phyloP scores from a whole-genome alignment of 2,113 vertebrate genomes.

The Cromileptes altivelis region DNA sequence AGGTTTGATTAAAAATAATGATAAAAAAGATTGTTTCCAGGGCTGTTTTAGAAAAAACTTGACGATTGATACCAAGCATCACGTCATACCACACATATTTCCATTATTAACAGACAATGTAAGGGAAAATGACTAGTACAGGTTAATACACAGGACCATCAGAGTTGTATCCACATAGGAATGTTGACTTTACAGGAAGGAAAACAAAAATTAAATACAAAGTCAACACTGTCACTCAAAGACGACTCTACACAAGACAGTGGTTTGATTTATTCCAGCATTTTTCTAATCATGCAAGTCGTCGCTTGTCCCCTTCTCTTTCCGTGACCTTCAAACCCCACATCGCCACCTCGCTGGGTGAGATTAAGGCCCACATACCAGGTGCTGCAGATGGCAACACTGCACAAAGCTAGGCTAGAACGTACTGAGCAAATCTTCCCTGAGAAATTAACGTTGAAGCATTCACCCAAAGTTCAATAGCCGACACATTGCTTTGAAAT shows the following conservation, averaged over 20 bases:
- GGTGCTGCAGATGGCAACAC: constrained; percentile 30
- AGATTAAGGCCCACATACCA: constrained; percentile 36
- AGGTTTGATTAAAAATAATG: constrained; percentile 52
- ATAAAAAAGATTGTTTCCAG: constrained; percentile 65
- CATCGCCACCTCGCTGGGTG: constrained; percentile 3
- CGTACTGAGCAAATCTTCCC: constrained; percentile 73
- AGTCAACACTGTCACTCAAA: constrained; percentile 13
- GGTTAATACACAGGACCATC: constrained; percentile 64
- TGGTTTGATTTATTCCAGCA: constrained; percentile 51
- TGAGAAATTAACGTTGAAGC: constrained; percentile 74
- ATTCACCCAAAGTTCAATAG: constrained; percentile 43
- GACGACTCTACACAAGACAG: constrained; percentile 25
- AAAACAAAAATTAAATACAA: constrained; percentile 17
- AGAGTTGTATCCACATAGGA: constrained; percentile 22
- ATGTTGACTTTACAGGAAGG: constrained; percentile 49
- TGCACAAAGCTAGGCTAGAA: constrained; percentile 9
- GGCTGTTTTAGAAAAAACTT: constrained; percentile 35
- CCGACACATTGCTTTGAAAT: constrained; percentile 28
- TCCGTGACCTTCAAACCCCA: constrained; percentile 2
- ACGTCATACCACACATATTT: constrained; percentile 36
- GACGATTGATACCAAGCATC: constrained; percentile 30
- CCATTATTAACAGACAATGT: constrained; percentile 30
- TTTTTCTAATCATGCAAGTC: constrained; percentile 9
- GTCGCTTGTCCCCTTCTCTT: neutral
- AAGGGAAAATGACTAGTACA: constrained; percentile 42